Evolutionary conservation across 2,113 vertebrate species (phyloP).

Genomic region (Leucosticte australis): DNA sequence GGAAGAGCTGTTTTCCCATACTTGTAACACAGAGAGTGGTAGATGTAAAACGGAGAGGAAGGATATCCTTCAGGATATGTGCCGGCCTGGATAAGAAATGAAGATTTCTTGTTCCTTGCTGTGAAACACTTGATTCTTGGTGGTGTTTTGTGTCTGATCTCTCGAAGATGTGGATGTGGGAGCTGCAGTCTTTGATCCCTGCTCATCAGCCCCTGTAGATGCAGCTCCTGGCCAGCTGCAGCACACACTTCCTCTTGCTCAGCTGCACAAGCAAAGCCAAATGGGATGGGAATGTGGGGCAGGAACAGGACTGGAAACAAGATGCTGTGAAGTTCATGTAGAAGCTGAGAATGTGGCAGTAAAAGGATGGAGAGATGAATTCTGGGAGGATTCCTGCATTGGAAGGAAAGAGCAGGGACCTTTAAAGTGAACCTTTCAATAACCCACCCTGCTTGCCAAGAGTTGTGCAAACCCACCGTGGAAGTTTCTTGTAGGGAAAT

Average conservation of each 20-base stretch:
- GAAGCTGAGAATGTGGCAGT: background rate
- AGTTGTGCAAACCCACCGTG: accelerated
- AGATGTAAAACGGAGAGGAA: background rate
- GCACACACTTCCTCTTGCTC: background rate
- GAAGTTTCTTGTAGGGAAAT: background rate
- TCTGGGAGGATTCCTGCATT: background rate
- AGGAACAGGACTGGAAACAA: background rate
- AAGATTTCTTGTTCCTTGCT: background rate
- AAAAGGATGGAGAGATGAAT: background rate
- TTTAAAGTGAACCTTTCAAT: background rate
- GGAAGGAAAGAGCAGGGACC: background rate
- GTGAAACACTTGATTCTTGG: background rate
- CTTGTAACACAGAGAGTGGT: accelerated
- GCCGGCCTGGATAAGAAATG: background rate
- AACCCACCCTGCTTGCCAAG: background rate
- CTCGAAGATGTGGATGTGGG: background rate
- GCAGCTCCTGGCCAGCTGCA: background rate
- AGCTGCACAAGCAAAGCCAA: background rate
- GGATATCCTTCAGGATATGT: background rate
- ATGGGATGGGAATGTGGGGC: background rate
- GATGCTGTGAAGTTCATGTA: background rate
- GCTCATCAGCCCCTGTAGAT: background rate
- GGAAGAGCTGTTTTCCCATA: background rate
- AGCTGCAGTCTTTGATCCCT: background rate
- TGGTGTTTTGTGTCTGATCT: background rate